Base-by-base conservation (phyloP, 2,113 vertebrate genomes). In the Ceuthmochares aereus region DNA sequence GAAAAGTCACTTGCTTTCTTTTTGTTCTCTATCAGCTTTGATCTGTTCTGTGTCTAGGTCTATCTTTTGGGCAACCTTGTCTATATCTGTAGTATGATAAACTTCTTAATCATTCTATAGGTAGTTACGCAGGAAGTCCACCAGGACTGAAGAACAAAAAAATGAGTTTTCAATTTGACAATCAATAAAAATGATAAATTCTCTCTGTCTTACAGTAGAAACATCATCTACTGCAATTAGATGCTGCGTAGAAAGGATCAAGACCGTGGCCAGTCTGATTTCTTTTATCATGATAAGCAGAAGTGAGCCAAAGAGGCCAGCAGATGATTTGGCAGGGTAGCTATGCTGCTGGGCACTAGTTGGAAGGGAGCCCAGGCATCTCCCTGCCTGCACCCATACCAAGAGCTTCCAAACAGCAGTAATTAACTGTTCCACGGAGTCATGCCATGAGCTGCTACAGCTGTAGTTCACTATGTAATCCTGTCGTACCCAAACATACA, bases 1-100 rank as follows among this genome's bases (percentile, higher is more conserved):
- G 19, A 84, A 87, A 95, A 92, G 66, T 78, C 84, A 64, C 77
- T 81, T 45, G 17, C 29, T 37, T 93, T 90, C 30, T 82, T 58
- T 92, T 49, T 89, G 47, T 56, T 89, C 69, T 45, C 0, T 0
- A 21, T 60, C 52, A 68, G 29, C 73, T 87, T 94, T 94, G 80
- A 82, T 88, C 64, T 75, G 29, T n/a, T 89, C 22, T 93, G 13
- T 68, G 34, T 72, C 72, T 70, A 84, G 58, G 62, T 81, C 27
- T 36, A n/a, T 36, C 40, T 95, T 87, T 72, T 16, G 52, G 56
- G 23, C 32, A 89, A 22, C 17, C 20, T 64, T 56, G 18, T 18
- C 34, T 54, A 21, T 66, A n/a, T 78, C 20, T 14, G 19, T 42
- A 14, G 32, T 52, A 4, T 1, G 7, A 79, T 64, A 67, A 89